These are phyloP conservation scores for Scolopax mira DNA, from an alignment of 2,113 vertebrate species.

Conservation along the genomic window DNA sequence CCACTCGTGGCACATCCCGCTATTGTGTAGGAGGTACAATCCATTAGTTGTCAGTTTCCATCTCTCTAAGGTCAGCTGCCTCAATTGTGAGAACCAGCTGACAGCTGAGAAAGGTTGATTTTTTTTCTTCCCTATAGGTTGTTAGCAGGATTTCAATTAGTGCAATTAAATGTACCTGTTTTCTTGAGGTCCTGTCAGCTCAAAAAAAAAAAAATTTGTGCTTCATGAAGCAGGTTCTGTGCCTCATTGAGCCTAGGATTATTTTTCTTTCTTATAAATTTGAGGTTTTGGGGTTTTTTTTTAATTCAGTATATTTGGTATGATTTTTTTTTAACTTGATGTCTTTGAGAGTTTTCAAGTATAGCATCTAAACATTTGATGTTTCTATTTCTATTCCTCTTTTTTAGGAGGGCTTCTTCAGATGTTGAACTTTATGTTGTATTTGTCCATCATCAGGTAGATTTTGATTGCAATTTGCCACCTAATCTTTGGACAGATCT, in stretches of 20 bases:
- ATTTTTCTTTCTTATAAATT: not conserved
- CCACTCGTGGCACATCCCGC: not conserved
- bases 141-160: slow-evolving; percentile 24
- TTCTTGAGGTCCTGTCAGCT: slow-evolving; percentile 1
- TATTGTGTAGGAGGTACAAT: slow-evolving; percentile 19
- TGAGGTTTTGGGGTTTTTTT: not conserved
- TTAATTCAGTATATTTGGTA: not conserved
- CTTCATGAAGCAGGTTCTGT: not conserved
- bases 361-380: not conserved
- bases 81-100: not conserved
- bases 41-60: slow-evolving; percentile 44
- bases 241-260: not conserved
- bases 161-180: slow-evolving; percentile 28
- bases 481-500: not conserved
- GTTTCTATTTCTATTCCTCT: not conserved
- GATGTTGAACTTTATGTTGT: not conserved
- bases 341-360: not conserved
- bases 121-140: slow-evolving; percentile 2
- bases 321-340: not conserved
- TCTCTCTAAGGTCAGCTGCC: slow-evolving; percentile 36
- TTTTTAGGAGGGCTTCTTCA: not conserved
- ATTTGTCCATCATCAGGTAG: not conserved
- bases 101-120: slow-evolving; percentile 34
- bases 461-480: not conserved
- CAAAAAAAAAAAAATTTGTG: not conserved